Percentiles rank a stretch among this genome's conserved stretches.
These are phyloP conservation scores for Haliaeetus leucogaster DNA, from an alignment of 2,113 vertebrate genomes.

Conservation along the genomic window DNA sequence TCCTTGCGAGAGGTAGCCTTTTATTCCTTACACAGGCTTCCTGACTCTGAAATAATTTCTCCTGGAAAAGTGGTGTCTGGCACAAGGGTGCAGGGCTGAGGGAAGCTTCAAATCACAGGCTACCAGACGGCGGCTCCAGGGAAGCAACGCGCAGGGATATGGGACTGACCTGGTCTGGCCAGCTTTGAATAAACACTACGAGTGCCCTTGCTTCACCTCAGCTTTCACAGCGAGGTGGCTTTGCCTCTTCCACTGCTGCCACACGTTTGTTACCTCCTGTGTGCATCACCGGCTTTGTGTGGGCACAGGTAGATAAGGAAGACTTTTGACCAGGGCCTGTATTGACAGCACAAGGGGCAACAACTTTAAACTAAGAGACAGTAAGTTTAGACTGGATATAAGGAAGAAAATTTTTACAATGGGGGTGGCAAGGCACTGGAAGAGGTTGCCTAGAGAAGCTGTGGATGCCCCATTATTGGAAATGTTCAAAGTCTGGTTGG, in stretches of 20 bases:
- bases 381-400: neutral
- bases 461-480: neutral
- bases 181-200: neutral
- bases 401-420: neutral
- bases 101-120: neutral
- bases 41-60: neutral
- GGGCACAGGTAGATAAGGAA: neutral
- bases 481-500: neutral
- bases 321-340: neutral
- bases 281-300: neutral
- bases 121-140: neutral
- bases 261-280: fast-evolving
- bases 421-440: neutral
- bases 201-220: neutral
- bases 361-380: neutral
- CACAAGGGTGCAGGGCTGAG: neutral
- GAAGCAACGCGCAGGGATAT: fast-evolving
- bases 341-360: neutral
- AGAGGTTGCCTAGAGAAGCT: neutral
- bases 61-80: neutral
- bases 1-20: neutral
- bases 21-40: neutral
- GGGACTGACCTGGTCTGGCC: neutral
- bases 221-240: neutral
- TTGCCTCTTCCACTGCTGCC: neutral